These are phyloP conservation scores for Oreochromis mossambicus DNA, from an alignment of 2,797 vertebrate genomes.

Conservation along the genomic window DNA sequence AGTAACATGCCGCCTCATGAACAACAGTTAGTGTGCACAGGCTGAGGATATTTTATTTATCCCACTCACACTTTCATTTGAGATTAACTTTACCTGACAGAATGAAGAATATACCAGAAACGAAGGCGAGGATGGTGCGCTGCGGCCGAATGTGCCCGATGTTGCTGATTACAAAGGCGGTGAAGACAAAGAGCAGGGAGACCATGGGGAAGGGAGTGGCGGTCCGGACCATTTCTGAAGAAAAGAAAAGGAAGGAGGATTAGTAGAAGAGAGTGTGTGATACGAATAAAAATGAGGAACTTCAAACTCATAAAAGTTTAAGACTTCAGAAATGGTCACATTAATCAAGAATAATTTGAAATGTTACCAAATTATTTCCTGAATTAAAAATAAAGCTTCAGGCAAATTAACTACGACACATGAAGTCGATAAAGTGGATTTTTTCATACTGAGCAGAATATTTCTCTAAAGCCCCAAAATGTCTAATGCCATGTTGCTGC, in stretches of 20 bases:
- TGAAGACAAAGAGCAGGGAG: conserved; percentile 91
- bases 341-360: background rate
- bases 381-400: accelerated
- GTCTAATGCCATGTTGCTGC: accelerated
- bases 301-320: background rate
- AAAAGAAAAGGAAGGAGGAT: background rate
- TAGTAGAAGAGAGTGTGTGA: background rate
- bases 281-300: accelerated
- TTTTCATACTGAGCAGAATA: background rate
- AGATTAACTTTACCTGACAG: conserved; percentile 78
- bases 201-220: conserved; percentile 93
- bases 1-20: background rate
- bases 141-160: conserved; percentile 92
- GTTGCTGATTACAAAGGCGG: conserved; percentile 92
- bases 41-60: background rate
- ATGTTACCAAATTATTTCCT: background rate
- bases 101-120: conserved; percentile 94
- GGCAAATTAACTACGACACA: background rate
- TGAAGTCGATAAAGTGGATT: background rate
- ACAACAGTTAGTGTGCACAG: accelerated
- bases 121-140: conserved; percentile 90
- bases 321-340: background rate
- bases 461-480: background rate
- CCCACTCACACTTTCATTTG: background rate
- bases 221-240: conserved; percentile 85